Evolutionary conservation across 2,797 vertebrate genomes (phyloP).

Genomic region (Sebastes reedi): DNA sequence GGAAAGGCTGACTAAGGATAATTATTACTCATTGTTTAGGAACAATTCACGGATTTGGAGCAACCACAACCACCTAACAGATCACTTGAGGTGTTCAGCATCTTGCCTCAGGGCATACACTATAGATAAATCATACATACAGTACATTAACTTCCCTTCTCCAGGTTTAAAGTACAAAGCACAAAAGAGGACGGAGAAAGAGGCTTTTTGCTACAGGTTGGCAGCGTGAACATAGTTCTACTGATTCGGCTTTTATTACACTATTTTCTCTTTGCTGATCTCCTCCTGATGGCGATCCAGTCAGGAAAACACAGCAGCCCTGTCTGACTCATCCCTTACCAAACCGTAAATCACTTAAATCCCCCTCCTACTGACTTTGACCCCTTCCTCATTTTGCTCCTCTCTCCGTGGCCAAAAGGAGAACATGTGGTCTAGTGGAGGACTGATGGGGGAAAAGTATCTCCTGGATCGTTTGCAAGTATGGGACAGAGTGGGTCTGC

Average conservation of each 20-base stretch:
- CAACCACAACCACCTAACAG: neutral
- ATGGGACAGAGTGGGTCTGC: neutral
- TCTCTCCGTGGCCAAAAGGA: slow-evolving; percentile 36
- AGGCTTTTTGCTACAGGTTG: neutral
- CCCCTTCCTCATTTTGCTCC: slow-evolving; percentile 45
- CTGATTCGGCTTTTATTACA: slow-evolving; percentile 29
- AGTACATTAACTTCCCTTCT: neutral
- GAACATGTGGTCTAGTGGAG: slow-evolving; percentile 55
- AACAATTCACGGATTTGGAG: neutral
- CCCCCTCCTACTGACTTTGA: slow-evolving; percentile 57
- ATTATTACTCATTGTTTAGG: neutral
- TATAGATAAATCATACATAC: neutral
- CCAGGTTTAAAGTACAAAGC: neutral
- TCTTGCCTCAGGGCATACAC: neutral
- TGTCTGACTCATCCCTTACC: slow-evolving; percentile 49
- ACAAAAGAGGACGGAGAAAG: neutral
- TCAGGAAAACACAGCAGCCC: slow-evolving; percentile 48
- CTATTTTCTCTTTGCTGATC: slow-evolving; percentile 7
- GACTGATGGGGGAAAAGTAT: slow-evolving; percentile 13
- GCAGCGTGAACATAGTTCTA: neutral
- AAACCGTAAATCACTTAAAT: slow-evolving; percentile 61
- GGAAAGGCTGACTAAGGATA: neutral
- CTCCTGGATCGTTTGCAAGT: slow-evolving; percentile 30
- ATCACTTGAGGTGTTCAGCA: neutral
- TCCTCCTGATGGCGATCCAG: slow-evolving; percentile 34